These are phyloP conservation scores for Drosophila picticornis DNA, from an alignment of 2,888 invertebrate species.

Conservation along the genomic window DNA sequence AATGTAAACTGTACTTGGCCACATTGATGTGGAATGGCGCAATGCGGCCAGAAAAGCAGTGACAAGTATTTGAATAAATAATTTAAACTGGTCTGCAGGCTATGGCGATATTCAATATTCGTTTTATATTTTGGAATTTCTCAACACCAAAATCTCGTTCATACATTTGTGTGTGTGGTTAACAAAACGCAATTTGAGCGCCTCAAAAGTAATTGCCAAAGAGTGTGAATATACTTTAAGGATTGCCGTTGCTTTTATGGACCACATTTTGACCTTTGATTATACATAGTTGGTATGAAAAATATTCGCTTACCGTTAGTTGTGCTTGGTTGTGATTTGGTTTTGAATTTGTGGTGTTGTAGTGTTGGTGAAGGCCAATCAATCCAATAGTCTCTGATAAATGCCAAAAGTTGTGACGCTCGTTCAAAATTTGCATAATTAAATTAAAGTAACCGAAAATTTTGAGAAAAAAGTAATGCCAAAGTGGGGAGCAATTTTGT, in stretches of 20 bases:
- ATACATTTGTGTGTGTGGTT: slow-evolving; percentile 15
- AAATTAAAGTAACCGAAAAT: slow-evolving; percentile 16
- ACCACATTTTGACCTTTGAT: slow-evolving; percentile 1
- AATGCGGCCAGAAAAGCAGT: slow-evolving; percentile 35
- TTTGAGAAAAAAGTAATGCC: slow-evolving; percentile 24
- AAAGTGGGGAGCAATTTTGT: slow-evolving; percentile 62
- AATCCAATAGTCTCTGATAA: slow-evolving; percentile 58
- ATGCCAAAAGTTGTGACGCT: slow-evolving; percentile 55
- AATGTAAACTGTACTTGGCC: slow-evolving; percentile 70
- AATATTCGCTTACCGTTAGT: slow-evolving; percentile 61
- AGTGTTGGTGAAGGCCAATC: slow-evolving; percentile 52
- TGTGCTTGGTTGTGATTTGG: slow-evolving; percentile 32
- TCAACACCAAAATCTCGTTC: slow-evolving; percentile 46
- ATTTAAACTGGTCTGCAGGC: slow-evolving; percentile 60
- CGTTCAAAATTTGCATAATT: slow-evolving; percentile 6
- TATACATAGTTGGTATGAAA: slow-evolving; percentile 17
- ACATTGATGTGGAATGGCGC: neutral
- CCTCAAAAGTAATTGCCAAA: slow-evolving; percentile 52
- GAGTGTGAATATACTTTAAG: slow-evolving; percentile 25
- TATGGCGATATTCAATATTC: slow-evolving; percentile 55
- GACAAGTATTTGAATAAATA: slow-evolving; percentile 22
- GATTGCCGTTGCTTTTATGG: slow-evolving; percentile 26
- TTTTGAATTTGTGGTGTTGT: slow-evolving; percentile 40
- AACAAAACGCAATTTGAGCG: slow-evolving; percentile 51
- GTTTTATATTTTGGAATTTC: slow-evolving; percentile 58